These are phyloP conservation scores for Dinothrombium tinctorium DNA, from an alignment of 1,140 invertebrate species.

Conservation along the genomic window DNA sequence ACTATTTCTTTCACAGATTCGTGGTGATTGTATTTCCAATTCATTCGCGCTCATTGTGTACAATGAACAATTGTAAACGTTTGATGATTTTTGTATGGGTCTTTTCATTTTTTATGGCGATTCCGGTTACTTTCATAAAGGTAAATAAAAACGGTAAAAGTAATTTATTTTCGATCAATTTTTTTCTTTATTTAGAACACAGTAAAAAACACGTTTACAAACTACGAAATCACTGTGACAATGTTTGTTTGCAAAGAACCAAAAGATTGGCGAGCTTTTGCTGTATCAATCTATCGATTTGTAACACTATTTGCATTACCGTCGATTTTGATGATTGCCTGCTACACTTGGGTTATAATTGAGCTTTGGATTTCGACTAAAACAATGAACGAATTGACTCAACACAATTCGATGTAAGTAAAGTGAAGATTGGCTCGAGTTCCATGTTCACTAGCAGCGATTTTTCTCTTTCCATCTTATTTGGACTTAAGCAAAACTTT, in stretches of 20 bases:
- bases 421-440: too few species aligned
- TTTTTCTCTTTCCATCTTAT: too few species aligned
- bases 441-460: background rate
- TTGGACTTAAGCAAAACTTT: too few species aligned
- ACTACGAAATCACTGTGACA: background rate
- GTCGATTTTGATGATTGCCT: constrained; percentile 26
- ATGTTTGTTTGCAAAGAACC: constrained; percentile 20
- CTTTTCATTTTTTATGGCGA: constrained; percentile 20
- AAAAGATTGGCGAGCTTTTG: constrained; percentile 14
- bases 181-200: too few species aligned
- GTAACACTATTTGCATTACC: constrained; percentile 27
- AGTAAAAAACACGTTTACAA: background rate
- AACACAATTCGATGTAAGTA: constrained; percentile 14
- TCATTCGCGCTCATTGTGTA: constrained; percentile 15
- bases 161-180: background rate
- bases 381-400: constrained; percentile 23
- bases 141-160: constrained; percentile 15
- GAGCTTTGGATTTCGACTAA: constrained; percentile 30
- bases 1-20: constrained; percentile 12
- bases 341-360: constrained; percentile 29
- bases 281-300: constrained; percentile 26
- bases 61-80: constrained; percentile 14
- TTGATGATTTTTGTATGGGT: constrained; percentile 14
- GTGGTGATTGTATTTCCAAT: constrained; percentile 18
- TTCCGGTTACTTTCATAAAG: constrained; percentile 21